Evolutionary conservation across 2,888 invertebrate genomes (phyloP).

Genomic region (Ariolimax columbianus): DNA sequence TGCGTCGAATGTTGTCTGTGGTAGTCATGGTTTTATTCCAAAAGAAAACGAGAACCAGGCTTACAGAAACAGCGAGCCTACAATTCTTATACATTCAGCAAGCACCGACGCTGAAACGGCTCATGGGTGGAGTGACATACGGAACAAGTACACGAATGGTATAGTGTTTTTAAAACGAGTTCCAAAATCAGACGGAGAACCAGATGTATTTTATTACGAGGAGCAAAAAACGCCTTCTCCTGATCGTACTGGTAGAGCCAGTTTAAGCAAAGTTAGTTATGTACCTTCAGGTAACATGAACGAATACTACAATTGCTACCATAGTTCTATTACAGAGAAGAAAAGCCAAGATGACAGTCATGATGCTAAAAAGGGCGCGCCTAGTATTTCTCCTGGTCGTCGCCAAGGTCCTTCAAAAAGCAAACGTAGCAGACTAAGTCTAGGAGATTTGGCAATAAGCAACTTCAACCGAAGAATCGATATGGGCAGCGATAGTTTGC

Average conservation of each 20-base stretch:
- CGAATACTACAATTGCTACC: constrained; percentile 47
- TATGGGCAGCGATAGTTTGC: constrained; percentile 8
- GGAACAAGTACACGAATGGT: constrained; percentile 31
- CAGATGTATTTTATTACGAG: constrained; percentile 40
- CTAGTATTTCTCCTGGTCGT: neutral
- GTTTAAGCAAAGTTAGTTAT: constrained; percentile 48
- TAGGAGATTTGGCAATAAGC: constrained; percentile 45
- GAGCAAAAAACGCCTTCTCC: constrained; percentile 17
- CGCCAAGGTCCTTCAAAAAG: neutral
- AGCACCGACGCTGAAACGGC: constrained; percentile 26
- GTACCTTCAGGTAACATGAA: constrained; percentile 47
- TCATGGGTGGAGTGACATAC: constrained; percentile 41
- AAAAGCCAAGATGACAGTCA: neutral
- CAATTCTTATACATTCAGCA: constrained; percentile 40
- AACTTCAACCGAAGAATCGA: constrained; percentile 46
- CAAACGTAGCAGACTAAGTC: constrained; percentile 34
- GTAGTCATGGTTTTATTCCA: constrained; percentile 44
- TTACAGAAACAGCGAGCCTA: constrained; percentile 46
- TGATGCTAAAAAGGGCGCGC: neutral
- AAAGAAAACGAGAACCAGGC: neutral
- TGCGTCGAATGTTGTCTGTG: constrained; percentile 28
- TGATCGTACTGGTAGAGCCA: constrained; percentile 19
- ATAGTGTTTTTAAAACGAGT: constrained; percentile 41
- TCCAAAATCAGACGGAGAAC: constrained; percentile 18
- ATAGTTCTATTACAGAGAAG: constrained; percentile 20